Conservation (phyloP, 2,113 vertebrate genomes). For the Otocyon megalotis region DNA sequence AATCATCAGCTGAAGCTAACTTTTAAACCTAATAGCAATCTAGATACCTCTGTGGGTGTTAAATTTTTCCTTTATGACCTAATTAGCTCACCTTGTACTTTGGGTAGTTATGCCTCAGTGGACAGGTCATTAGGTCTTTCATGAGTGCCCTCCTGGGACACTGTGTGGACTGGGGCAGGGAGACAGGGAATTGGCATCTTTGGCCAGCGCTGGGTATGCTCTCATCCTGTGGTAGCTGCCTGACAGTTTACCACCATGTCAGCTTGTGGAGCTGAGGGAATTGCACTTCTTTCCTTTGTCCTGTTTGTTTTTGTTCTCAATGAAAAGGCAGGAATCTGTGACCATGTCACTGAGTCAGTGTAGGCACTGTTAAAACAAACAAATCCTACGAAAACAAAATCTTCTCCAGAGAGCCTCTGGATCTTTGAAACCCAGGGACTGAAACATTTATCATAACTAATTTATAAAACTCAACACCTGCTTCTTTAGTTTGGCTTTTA, state of each 20-base stretch:
- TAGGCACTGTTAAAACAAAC: neutral
- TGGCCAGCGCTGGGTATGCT: neutral
- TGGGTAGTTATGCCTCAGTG: neutral
- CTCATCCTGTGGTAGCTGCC: neutral
- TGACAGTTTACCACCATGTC: neutral
- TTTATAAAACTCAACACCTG: neutral
- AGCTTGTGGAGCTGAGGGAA: neutral
- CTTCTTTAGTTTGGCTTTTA: conserved; percentile 43
- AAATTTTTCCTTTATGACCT: conserved; percentile 56
- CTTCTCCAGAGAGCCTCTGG: neutral
- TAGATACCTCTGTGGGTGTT: conserved; percentile 37
- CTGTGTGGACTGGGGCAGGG: neutral
- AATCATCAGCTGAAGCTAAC: neutral
- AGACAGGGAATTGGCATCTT: neutral
- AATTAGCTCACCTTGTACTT: conserved; percentile 1
- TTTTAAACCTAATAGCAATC: neutral
- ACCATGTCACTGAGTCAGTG: neutral
- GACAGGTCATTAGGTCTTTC: conserved; percentile 43
- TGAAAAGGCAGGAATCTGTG: neutral
- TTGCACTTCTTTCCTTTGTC: conserved; percentile 28
- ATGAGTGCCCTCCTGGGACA: neutral
- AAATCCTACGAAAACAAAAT: neutral
- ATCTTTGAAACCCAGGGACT: conserved; percentile 16
- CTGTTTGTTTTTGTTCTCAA: neutral
- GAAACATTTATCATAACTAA: neutral